phyloP scores from a whole-genome alignment of 2,797 vertebrate genomes.

The Alectoris magna region DNA sequence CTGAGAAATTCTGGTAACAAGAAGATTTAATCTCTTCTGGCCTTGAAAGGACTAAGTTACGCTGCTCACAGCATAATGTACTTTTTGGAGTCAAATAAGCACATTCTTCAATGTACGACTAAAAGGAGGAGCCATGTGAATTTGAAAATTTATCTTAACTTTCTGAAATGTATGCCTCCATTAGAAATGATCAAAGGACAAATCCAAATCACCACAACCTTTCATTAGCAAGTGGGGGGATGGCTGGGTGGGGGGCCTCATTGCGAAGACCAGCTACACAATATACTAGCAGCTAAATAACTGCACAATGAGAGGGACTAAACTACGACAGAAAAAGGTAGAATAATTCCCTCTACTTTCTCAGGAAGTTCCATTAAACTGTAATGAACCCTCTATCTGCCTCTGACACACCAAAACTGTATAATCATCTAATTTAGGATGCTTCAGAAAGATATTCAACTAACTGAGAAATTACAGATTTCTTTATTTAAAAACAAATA shows the following conservation, averaged over 20 bases:
- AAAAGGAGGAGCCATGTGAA: neutral
- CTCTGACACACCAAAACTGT: neutral
- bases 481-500: neutral
- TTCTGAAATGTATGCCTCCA: neutral
- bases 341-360: neutral
- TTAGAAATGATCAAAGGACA: neutral
- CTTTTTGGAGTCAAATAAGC: neutral
- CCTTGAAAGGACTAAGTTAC: neutral
- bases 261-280: neutral
- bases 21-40: neutral
- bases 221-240: neutral
- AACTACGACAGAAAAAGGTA: neutral
- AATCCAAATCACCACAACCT: neutral
- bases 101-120: neutral
- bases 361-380: neutral
- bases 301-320: neutral
- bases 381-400: neutral
- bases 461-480: neutral
- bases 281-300: neutral
- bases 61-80: neutral
- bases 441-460: neutral
- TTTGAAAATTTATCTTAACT: neutral
- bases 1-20: neutral
- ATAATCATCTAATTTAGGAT: neutral
- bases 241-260: accelerated